Conservation (phyloP, 2,797 vertebrate species). For the Myotis planiceps region DNA sequence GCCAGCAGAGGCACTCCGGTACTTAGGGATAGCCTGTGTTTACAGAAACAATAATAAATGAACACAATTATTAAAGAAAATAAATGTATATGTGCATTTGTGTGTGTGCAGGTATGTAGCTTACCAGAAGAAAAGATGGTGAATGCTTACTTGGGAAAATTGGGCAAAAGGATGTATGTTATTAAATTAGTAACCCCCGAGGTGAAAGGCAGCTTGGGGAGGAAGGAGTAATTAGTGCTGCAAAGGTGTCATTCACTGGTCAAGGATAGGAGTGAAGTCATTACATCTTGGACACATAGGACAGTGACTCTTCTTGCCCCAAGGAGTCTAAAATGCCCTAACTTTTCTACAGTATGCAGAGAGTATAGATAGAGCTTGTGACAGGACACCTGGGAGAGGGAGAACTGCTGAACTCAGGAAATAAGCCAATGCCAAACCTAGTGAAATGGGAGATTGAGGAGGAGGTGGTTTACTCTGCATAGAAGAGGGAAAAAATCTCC, state of each 20-base stretch:
- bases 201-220: not conserved
- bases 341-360: not conserved
- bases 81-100: not conserved
- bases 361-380: not conserved
- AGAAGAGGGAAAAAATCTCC: not conserved
- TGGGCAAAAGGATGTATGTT: not conserved
- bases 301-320: not conserved
- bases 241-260: not conserved
- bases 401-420: not conserved
- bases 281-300: not conserved
- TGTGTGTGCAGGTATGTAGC: accelerated
- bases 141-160: not conserved
- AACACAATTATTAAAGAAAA: not conserved
- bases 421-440: not conserved
- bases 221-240: not conserved
- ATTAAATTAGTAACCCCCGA: not conserved
- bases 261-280: not conserved
- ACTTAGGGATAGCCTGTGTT: not conserved
- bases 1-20: not conserved
- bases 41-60: not conserved
- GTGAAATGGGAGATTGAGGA: not conserved
- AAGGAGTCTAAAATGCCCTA: not conserved
- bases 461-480: not conserved
- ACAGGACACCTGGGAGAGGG: not conserved
- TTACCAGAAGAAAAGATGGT: not conserved